Evolutionary conservation across 2,113 vertebrate species (phyloP), one percentile per base, ranked within the genome.

Genomic region (Gallinago undulata): DNA sequence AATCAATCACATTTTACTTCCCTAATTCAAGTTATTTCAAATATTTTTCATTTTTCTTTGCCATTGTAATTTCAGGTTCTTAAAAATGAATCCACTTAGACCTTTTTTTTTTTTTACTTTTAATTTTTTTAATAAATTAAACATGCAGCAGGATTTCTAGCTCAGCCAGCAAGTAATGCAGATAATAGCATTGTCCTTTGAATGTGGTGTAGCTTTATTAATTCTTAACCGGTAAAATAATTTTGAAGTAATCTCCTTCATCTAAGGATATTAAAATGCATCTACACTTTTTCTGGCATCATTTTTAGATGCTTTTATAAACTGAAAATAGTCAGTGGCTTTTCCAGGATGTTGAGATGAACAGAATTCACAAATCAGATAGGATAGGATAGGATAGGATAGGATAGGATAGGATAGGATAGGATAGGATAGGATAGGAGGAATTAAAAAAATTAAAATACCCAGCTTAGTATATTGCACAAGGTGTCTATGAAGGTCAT

Each of bases 101-200:
- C 8, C 17, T 50, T 19, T 60, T 80, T 28, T 59, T 76, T 89
- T 50, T 51, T 72, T 8, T 63, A 39, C 5, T 78, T 93, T 68
- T 59, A 88, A 57, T 23, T 66, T 95, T 95, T 89, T 86, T 83
- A 66, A 77, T 78, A 84, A 77, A 85, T 84, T 45, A 80, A 91
- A 70, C 7, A 57, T 50, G 25, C 11, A 73, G 11, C 48, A 80
- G 73, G 19, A 9, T 35, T 7, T 86, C 41, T 88, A 66, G 69
- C 31, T 87, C 50, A 74, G 41, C 4, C 47, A 67, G 16, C 45
- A 83, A 94, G 37, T 63, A 62, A 33, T 47, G 13, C n/a, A 77
- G 41, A 62, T 77, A 88, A 59, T 41, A 67, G 17, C 23, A 75
- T 31, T 92, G n/a, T 63, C 64, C 51, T 83, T 91, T 95, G 59